Conservation (phyloP, 2,888 invertebrate species). For the Drosophila kuntzei region DNA sequence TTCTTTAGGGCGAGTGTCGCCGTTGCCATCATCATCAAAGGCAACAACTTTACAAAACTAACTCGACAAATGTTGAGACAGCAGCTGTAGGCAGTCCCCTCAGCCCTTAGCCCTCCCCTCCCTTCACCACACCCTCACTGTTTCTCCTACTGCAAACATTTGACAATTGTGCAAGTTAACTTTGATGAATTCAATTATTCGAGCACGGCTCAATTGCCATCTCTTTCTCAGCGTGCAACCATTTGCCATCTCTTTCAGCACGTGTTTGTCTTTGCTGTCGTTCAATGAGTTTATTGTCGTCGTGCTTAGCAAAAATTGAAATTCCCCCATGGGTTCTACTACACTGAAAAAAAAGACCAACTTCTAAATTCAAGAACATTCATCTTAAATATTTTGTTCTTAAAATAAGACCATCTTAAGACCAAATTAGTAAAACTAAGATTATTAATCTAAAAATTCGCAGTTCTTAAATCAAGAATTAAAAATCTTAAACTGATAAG, state of each 20-base stretch:
- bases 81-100: conserved; percentile 39
- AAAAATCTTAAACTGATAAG: no score
- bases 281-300: conserved; percentile 74
- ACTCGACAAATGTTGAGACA: conserved; percentile 58
- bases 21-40: conserved; percentile 63
- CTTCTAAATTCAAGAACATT: no score
- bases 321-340: conserved; percentile 49
- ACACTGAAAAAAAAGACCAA: no score
- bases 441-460: no score
- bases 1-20: conserved; percentile 48
- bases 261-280: conserved; percentile 67
- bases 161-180: conserved; percentile 80
- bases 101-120: no score
- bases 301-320: conserved; percentile 73
- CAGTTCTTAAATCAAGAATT: no score
- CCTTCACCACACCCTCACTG: neutral
- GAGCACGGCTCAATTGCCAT: conserved; percentile 50
- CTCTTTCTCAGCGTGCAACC: conserved; percentile 11
- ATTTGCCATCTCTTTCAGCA: conserved; percentile 39
- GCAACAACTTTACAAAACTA: conserved; percentile 72
- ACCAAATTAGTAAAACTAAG: no score
- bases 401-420: no score
- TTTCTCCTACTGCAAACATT: conserved; percentile 30
- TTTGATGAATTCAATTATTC: conserved; percentile 81
- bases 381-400: no score